These are phyloP conservation scores for Dufourea novaeangliae DNA, from an alignment of 1,140 invertebrate genomes.

Conservation along the genomic window DNA sequence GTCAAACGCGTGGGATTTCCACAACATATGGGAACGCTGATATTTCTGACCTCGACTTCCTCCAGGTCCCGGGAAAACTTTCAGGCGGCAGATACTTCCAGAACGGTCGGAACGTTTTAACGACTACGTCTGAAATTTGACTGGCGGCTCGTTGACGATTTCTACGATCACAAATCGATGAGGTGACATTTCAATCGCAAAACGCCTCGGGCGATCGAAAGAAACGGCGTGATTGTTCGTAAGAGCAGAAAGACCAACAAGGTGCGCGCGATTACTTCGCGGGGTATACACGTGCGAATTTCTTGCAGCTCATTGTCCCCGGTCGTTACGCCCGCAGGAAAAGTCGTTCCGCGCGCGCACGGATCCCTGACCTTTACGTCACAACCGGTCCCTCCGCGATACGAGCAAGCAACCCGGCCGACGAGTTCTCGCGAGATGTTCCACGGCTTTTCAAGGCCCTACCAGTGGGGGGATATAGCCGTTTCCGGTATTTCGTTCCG, in stretches of 20 bases:
- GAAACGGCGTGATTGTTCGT: no score
- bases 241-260: neutral
- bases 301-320: conserved; percentile 11
- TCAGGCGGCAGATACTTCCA: neutral
- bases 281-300: neutral
- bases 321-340: conserved; percentile 32
- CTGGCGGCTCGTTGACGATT: no score
- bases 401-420: conserved; percentile 45
- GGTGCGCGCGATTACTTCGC: no score
- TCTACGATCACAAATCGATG: no score
- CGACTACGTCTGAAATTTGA: no score
- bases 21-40: neutral
- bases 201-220: no score
- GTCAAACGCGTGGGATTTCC: conserved; percentile 1
- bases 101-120: no score
- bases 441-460: conserved; percentile 18
- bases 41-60: neutral
- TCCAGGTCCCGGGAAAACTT: neutral
- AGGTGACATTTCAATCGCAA: no score
- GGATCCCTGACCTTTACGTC: conserved; percentile 67
- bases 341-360: conserved; percentile 44
- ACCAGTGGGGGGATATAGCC: conserved; percentile 27
- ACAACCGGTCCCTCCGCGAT: conserved; percentile 56
- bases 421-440: conserved; percentile 50
- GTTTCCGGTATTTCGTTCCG: conserved; percentile 56